Evolutionary conservation across 2,113 vertebrate genomes (phyloP).

Genomic region (Mormoops blainvillei): DNA sequence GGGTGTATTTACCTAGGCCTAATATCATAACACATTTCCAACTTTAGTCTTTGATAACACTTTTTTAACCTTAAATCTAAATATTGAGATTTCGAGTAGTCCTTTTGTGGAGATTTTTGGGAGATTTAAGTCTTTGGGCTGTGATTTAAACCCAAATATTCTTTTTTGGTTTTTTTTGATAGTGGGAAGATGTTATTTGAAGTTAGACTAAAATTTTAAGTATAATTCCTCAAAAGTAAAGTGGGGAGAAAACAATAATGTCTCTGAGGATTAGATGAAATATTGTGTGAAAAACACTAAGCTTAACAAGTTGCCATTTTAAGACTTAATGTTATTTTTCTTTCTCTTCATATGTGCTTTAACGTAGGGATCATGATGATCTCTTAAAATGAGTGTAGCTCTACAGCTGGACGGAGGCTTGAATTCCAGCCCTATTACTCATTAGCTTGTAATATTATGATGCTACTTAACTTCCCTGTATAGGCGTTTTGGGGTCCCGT

Average conservation of each 20-base stretch:
- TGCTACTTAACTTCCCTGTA: neutral
- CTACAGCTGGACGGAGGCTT: neutral
- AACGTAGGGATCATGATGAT: neutral
- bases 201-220: neutral
- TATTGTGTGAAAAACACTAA: neutral
- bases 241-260: neutral
- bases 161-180: neutral
- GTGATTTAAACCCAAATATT: neutral
- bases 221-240: neutral
- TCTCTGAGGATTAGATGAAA: neutral
- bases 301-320: neutral
- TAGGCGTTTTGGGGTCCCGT: constrained; percentile 76
- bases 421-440: neutral
- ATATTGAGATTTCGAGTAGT: neutral
- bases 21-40: neutral
- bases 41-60: neutral
- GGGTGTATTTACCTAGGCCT: neutral
- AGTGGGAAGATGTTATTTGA: neutral
- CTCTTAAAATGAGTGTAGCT: neutral
- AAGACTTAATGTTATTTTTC: neutral
- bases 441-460: neutral
- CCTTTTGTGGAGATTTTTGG: neutral
- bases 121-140: neutral
- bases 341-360: neutral
- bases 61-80: neutral